A percentile compares a stretch with the other conserved stretches of the same genome.
phyloP scores from a whole-genome alignment of 2,888 invertebrate genomes.

The Meteorus cinctellus region DNA sequence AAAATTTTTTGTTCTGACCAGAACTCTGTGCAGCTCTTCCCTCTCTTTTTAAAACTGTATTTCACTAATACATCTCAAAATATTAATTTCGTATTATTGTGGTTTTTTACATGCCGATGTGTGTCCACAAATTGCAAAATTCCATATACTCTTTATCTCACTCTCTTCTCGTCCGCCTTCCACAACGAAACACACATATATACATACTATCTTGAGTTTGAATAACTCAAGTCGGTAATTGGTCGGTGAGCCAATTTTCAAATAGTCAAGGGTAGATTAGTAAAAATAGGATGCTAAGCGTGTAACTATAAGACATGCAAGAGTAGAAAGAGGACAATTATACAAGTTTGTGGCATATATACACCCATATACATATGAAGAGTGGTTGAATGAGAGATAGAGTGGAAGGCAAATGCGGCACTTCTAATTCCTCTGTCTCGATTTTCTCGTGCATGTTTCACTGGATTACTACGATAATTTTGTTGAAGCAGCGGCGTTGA shows the following conservation, averaged over 20 bases:
- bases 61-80: background rate
- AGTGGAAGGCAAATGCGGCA: slow-evolving; percentile 20
- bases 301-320: slow-evolving; percentile 31
- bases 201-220: slow-evolving; percentile 9
- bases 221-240: no score
- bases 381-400: slow-evolving; percentile 16
- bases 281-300: slow-evolving; percentile 47
- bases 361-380: background rate
- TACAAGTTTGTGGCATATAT: background rate
- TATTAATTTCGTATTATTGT: background rate
- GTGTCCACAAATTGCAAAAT: background rate
- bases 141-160: background rate
- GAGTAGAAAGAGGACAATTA: background rate
- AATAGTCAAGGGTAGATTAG: slow-evolving; percentile 53
- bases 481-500: slow-evolving; percentile 38
- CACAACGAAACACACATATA: background rate
- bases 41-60: no score
- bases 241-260: slow-evolving; percentile 48
- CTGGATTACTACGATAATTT: slow-evolving; percentile 59
- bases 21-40: no score
- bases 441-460: slow-evolving; percentile 56
- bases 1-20: no score
- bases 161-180: background rate
- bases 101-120: background rate
- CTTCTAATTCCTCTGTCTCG: slow-evolving; percentile 53